These are phyloP conservation scores for Alitta virens DNA, from an alignment of 2,888 invertebrate genomes.

Conservation along the genomic window DNA sequence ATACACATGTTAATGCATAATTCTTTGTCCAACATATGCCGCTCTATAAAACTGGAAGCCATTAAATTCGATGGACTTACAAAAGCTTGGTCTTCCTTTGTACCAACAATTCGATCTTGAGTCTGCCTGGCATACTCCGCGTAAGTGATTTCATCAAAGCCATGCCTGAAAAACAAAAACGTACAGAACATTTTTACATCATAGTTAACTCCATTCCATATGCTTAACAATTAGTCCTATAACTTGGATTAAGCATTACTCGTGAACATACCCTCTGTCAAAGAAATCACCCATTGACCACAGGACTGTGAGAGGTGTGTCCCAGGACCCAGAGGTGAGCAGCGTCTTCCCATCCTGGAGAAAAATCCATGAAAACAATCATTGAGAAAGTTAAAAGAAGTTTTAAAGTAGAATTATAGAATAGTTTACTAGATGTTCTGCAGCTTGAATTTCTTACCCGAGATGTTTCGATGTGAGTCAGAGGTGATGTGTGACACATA, in stretches of 20 bases:
- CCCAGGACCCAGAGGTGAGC: conserved; percentile 83
- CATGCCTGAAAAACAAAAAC: conserved; percentile 62
- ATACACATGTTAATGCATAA: too few species aligned
- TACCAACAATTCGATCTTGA: conserved; percentile 86
- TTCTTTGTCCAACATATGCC: too few species aligned
- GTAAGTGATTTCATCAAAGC: conserved; percentile 81
- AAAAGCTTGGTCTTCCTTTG: conserved; percentile 77
- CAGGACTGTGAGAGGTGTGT: conserved; percentile 77
- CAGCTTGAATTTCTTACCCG: conserved; percentile 39
- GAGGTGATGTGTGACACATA: conserved; percentile 82
- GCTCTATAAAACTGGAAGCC: too few species aligned
- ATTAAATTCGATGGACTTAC: conserved; percentile 59
- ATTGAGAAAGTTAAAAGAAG: too few species aligned
- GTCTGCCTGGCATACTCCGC: conserved; percentile 82
- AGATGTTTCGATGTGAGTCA: conserved; percentile 67
- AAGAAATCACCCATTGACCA: conserved; percentile 65
- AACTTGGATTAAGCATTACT: too few species aligned
- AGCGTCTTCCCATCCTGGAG: conserved; percentile 72
- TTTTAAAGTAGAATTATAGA: too few species aligned
- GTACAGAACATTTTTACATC: too few species aligned
- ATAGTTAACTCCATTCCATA: too few species aligned
- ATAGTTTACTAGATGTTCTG: not conserved
- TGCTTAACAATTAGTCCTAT: too few species aligned
- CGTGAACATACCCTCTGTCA: conserved; percentile 67
- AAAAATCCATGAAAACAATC: too few species aligned